Evolutionary conservation across 2,888 invertebrate species (phyloP), one percentile per base, ranked within the genome.

Genomic region (Parochlus steinenii): DNA sequence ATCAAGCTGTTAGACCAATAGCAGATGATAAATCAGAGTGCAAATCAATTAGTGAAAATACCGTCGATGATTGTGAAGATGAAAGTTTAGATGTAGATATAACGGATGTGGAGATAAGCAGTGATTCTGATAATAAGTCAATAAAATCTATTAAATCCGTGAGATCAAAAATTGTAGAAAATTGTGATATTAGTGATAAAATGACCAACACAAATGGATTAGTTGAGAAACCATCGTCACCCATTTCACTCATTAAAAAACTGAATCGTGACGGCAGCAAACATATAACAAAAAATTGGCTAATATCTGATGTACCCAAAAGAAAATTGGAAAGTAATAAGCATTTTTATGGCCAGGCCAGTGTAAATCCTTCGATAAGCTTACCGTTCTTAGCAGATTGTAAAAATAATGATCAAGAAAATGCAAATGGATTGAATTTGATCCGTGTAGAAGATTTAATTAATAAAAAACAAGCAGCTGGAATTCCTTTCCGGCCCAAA

Each of bases 91-190:
- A 41, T 16, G 56, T 54, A 54, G 56, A 60, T 40, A 58, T 60
- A 27, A 59, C 59, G 7, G 56, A 60, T 44, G 41, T 55, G 12
- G 28, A 28, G 15, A 28, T 57, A 33, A 58, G 59, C 39, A 56
- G 59, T 37, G 55, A 59, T 41, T 58, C 59, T 28, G 58, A 58
- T 6, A 56, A 60, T 43, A 41, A 55, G 10, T 53, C 56, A 11
- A 49, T 51, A 5, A 48, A 48, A 31, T 54, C 54, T 31, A 49
- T 12, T n/a, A 31, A 31, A 31, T 20, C 14, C 22, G 11, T 16
- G 14, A 8, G 15, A 14, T 20, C 6, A 23, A 32, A 37, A n/a
- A 31, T 12, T 31, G 17, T 18, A 19, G 31, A 26, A 32, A 37
- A 32, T 27, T 31, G 31, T 37, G 31, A 37, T 37, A 37, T 17